Evolutionary conservation across 2,797 vertebrate species (phyloP).

Genomic region (Syndactyla subalaris): DNA sequence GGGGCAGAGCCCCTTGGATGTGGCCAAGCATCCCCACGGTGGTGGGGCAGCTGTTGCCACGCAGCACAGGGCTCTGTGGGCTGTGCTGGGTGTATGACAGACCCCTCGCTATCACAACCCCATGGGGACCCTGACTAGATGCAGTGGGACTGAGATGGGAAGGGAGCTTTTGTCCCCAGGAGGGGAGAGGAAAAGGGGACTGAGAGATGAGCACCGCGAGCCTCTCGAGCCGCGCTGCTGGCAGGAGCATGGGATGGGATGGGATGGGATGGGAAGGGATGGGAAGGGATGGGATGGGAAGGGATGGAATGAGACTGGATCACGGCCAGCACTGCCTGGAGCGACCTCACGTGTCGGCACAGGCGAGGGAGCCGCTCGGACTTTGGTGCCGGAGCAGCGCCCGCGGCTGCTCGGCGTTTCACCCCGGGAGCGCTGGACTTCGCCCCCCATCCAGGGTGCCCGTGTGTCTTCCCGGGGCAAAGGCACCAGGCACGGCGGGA

Average conservation of each 20-base stretch:
- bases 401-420: neutral
- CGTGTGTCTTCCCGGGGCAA: neutral
- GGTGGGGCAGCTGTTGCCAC: neutral
- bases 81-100: neutral
- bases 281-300: neutral
- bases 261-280: too few species aligned
- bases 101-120: neutral
- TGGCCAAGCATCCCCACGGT: fast-evolving
- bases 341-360: neutral
- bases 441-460: neutral
- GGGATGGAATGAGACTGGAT: neutral
- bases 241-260: neutral
- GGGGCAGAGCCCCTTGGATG: neutral
- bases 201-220: fast-evolving
- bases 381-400: neutral
- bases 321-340: neutral
- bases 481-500: neutral
- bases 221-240: neutral
- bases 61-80: fast-evolving
- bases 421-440: neutral
- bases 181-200: neutral
- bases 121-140: fast-evolving
- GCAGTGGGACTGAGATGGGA: fast-evolving
- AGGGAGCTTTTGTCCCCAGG: neutral
- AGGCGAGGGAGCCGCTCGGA: neutral